phyloP scores from a whole-genome alignment of 2,888 invertebrate genomes.

The Gymnosoma rotundatum region DNA sequence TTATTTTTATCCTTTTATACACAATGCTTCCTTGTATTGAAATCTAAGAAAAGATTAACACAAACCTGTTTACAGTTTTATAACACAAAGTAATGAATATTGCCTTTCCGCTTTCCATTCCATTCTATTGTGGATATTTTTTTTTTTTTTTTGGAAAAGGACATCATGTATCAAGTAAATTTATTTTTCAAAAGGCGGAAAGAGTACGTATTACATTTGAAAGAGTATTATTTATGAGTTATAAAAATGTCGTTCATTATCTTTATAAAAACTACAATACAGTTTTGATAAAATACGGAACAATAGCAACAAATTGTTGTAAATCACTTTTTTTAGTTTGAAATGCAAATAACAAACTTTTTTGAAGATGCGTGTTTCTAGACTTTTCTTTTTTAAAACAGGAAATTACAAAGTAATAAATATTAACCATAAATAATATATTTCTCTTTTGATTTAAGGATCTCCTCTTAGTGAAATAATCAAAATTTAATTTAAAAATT shows the following conservation, averaged over 20 bases:
- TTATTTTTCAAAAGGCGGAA: slow-evolving; percentile 25
- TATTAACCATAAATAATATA: no score
- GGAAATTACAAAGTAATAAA: no score
- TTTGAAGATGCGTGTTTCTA: no score
- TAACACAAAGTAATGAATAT: neutral
- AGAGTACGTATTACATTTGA: slow-evolving; percentile 31
- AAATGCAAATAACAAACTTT: neutral
- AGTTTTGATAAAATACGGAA: slow-evolving; percentile 8
- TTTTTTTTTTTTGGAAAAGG: neutral
- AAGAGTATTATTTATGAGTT: slow-evolving; percentile 29
- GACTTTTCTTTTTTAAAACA: no score
- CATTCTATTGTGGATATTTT: neutral
- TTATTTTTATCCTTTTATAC: neutral
- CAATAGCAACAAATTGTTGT: slow-evolving; percentile 26
- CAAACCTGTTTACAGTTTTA: neutral
- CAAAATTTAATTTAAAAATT: no score
- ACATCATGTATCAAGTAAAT: slow-evolving; percentile 37
- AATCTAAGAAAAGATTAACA: slow-evolving; percentile 42
- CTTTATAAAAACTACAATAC: slow-evolving; percentile 13
- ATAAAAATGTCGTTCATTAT: slow-evolving; percentile 27
- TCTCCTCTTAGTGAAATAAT: no score
- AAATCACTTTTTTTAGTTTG: neutral
- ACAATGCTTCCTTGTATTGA: slow-evolving; percentile 35
- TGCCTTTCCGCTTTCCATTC: neutral
- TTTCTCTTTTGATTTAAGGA: no score